These are phyloP conservation scores for Epinephelus moara DNA, from an alignment of 2,113 vertebrate genomes.

Conservation along the genomic window DNA sequence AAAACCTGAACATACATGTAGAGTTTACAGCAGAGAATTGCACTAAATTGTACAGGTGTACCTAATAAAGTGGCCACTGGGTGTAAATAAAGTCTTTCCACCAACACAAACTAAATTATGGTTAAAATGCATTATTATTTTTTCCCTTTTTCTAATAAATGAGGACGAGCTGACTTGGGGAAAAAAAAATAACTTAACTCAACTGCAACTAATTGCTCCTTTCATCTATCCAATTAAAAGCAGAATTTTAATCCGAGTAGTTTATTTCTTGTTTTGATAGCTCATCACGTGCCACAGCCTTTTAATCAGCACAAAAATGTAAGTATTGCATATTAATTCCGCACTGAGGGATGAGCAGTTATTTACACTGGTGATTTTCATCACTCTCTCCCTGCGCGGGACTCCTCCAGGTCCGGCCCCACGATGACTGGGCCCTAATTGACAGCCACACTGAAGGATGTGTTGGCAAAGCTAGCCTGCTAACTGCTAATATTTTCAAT, in stretches of 20 bases:
- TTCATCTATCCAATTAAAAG: constrained; percentile 84
- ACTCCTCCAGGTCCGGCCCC: constrained; percentile 30
- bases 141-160: constrained; percentile 62
- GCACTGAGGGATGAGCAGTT: constrained; percentile 37
- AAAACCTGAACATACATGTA: neutral
- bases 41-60: neutral
- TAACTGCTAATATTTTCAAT: constrained; percentile 71
- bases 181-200: constrained; percentile 67
- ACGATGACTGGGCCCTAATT: constrained; percentile 55
- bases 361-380: constrained; percentile 67
- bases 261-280: constrained; percentile 82
- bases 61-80: neutral
- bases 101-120: constrained; percentile 9
- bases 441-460: constrained; percentile 34
- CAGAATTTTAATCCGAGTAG: constrained; percentile 76
- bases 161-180: constrained; percentile 55
- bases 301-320: constrained; percentile 75
- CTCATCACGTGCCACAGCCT: constrained; percentile 66
- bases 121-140: constrained; percentile 51
- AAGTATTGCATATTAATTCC: constrained; percentile 71
- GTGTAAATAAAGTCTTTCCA: neutral
- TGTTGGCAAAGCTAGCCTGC: constrained; percentile 51
- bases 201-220: constrained; percentile 82
- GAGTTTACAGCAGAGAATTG: neutral
- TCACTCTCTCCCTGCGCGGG: constrained; percentile 37